Percentiles rank a stretch among this genome's conserved stretches.
phyloP scores from a whole-genome alignment of 2,797 vertebrate species.

The Trematomus bernacchii region DNA sequence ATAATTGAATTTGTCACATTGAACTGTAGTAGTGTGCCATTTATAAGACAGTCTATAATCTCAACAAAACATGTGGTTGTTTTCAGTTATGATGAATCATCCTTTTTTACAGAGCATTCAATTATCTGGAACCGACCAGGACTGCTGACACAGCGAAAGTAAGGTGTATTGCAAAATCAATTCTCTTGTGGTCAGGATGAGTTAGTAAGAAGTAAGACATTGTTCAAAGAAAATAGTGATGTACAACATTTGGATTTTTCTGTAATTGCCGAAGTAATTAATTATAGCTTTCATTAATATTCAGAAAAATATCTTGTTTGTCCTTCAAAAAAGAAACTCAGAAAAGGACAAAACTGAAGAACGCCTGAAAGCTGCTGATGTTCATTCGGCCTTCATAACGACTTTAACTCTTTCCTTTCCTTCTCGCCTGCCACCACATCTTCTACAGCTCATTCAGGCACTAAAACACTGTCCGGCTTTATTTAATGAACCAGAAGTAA shows the following conservation, averaged over 20 bases:
- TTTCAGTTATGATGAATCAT: slow-evolving; percentile 43
- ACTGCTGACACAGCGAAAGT: neutral
- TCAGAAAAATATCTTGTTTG: neutral
- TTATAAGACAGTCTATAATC: slow-evolving; percentile 35
- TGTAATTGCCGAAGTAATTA: neutral
- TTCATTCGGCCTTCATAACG: slow-evolving; percentile 59
- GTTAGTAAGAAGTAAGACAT: neutral
- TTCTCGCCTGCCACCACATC: slow-evolving; percentile 25
- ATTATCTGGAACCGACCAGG: neutral
- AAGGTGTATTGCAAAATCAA: neutral
- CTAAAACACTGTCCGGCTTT: slow-evolving; percentile 66
- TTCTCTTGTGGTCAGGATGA: neutral
- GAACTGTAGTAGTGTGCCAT: slow-evolving; percentile 2
- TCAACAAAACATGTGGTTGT: neutral
- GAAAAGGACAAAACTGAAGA: slow-evolving; percentile 60
- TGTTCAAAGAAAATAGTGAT: neutral
- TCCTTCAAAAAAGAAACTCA: slow-evolving; percentile 45
- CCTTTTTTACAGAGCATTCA: slow-evolving; percentile 30
- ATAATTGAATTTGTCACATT: neutral
- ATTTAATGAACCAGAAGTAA: slow-evolving; percentile 81
- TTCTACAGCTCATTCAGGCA: slow-evolving; percentile 48
- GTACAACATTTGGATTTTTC: neutral
- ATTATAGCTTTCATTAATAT: neutral
- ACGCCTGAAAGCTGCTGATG: slow-evolving; percentile 59
- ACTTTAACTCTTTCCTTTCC: slow-evolving; percentile 50